Percentiles rank a stretch among this genome's conserved stretches.
These are phyloP conservation scores for Phaenicophaeus curvirostris DNA, from an alignment of 2,797 vertebrate genomes.

Conservation along the genomic window DNA sequence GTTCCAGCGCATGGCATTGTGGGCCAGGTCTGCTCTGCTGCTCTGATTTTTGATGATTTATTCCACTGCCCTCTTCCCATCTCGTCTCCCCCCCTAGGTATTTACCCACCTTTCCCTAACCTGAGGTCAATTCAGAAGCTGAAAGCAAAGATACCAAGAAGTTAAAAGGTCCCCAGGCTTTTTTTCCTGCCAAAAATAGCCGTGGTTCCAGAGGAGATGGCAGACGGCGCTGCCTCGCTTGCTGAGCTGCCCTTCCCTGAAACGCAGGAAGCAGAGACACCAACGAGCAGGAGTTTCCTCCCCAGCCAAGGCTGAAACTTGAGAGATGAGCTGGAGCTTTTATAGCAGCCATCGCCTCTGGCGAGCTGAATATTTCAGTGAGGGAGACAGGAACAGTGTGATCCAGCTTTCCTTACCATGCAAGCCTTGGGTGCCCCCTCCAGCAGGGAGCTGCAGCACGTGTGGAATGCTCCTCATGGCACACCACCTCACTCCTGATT, in stretches of 20 bases:
- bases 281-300: neutral
- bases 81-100: neutral
- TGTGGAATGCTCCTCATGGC: neutral
- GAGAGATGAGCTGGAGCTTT: neutral
- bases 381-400: neutral
- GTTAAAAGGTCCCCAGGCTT: neutral
- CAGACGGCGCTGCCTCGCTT: accelerated
- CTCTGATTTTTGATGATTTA: neutral
- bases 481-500: neutral
- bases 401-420: neutral
- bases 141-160: neutral
- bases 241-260: neutral
- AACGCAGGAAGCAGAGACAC: neutral
- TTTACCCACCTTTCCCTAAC: neutral
- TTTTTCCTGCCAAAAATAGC: neutral
- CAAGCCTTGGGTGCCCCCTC: neutral
- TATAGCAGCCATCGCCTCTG: neutral
- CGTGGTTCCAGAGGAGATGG: neutral
- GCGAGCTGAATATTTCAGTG: neutral
- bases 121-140: neutral
- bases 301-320: neutral
- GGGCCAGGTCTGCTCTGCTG: neutral
- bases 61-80: neutral
- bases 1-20: accelerated
- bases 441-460: neutral